These are phyloP conservation scores for Antitype chi DNA, from an alignment of 2,888 invertebrate species.

Conservation along the genomic window DNA sequence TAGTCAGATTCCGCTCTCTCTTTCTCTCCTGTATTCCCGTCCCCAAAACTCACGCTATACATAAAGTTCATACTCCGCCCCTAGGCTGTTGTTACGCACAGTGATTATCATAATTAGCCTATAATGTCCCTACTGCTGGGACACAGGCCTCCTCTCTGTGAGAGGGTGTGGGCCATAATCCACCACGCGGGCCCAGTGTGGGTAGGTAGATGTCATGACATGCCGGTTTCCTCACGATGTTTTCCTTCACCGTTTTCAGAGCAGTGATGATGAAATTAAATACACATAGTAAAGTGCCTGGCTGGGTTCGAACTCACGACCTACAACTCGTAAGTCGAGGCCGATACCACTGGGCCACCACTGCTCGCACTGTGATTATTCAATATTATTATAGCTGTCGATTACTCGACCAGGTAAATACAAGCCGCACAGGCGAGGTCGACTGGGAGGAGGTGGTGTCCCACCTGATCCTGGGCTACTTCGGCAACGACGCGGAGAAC, in stretches of 20 bases:
- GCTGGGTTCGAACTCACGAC: too few relatives aligned
- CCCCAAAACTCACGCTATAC: not conserved
- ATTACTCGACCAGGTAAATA: constrained; percentile 87
- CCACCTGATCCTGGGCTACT: constrained; percentile 93
- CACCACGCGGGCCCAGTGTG: too few relatives aligned
- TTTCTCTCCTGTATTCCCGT: not conserved
- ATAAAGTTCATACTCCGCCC: not conserved
- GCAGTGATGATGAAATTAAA: too few relatives aligned
- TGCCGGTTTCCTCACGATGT: too few relatives aligned
- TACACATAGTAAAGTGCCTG: too few relatives aligned
- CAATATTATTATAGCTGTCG: not conserved
- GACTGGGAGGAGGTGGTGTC: constrained; percentile 95
- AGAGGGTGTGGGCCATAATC: too few relatives aligned
- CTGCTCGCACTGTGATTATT: not conserved
- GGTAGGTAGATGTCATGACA: too few relatives aligned
- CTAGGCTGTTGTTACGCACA: not conserved
- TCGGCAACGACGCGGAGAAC: constrained; percentile 91
- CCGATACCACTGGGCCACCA: too few relatives aligned
- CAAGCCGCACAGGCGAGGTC: constrained; percentile 89
- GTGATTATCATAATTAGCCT: not conserved
- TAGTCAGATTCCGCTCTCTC: not conserved
- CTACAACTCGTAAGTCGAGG: too few relatives aligned
- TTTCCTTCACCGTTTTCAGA: too few relatives aligned
- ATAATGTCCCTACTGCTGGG: too few relatives aligned
- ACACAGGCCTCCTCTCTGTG: too few relatives aligned